Percentiles rank a stretch among this genome's conserved stretches.
phyloP scores from a whole-genome alignment of 2,888 invertebrate species.

The Habroteleia sp. region DNA sequence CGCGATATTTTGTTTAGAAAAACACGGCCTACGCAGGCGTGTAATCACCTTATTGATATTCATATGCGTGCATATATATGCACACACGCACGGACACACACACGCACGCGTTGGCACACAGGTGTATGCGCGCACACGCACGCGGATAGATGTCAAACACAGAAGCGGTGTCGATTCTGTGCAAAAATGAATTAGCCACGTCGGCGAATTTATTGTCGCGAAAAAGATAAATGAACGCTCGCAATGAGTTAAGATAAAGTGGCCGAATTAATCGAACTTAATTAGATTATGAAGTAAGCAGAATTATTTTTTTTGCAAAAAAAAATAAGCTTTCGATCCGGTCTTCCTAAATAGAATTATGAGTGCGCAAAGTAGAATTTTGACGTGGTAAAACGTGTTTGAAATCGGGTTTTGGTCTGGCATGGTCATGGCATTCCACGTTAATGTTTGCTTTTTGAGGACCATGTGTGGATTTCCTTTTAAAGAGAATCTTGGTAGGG shows the following conservation, averaged over 20 bases:
- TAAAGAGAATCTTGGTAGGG: too few relatives aligned
- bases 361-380: too few relatives aligned
- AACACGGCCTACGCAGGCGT: conserved; percentile 37
- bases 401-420: too few relatives aligned
- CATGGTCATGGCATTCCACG: too few relatives aligned
- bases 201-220: conserved; percentile 30
- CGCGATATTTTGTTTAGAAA: conserved; percentile 38
- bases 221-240: conserved; percentile 16
- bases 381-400: too few relatives aligned
- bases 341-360: too few relatives aligned
- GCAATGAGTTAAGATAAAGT: conserved; percentile 31
- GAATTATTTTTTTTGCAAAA: too few relatives aligned
- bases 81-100: neutral
- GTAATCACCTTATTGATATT: conserved; percentile 35
- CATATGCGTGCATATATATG: neutral
- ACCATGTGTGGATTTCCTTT: too few relatives aligned
- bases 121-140: neutral
- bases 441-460: too few relatives aligned
- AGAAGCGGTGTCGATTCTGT: neutral
- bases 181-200: conserved; percentile 18
- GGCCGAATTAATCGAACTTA: conserved; percentile 29
- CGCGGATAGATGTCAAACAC: too few relatives aligned
- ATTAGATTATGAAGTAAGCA: conserved; percentile 42
- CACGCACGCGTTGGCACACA: neutral
- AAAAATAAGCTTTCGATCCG: too few relatives aligned